phyloP scores from a whole-genome alignment of 2,113 vertebrate genomes.

The Hyla sarda region DNA sequence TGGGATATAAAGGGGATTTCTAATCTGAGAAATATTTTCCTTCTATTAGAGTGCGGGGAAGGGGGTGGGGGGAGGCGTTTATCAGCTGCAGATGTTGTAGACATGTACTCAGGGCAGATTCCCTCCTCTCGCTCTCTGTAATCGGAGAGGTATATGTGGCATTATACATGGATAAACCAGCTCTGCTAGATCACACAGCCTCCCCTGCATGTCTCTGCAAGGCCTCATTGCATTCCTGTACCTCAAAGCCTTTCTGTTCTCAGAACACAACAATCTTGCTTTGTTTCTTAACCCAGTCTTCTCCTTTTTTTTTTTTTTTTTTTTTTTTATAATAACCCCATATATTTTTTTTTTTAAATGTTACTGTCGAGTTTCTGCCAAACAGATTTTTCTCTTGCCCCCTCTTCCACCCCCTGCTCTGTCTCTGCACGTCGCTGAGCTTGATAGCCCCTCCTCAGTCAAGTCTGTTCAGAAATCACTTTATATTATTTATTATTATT shows the following conservation, averaged over 20 bases:
- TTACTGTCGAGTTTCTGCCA: conserved; percentile 22
- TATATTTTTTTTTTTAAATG: conserved; percentile 12
- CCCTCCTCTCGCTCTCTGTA: neutral
- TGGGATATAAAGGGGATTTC: conserved; percentile 22
- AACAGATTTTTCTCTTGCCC: neutral
- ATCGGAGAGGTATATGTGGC: conserved; percentile 60
- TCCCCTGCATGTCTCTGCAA: conserved; percentile 53
- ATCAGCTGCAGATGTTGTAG: neutral
- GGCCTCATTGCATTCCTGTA: conserved; percentile 51
- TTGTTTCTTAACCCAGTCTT: conserved; percentile 40
- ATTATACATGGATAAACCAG: conserved; percentile 57
- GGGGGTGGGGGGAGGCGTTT: neutral
- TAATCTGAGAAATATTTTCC: conserved; percentile 44
- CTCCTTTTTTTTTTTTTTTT: conserved; percentile 14
- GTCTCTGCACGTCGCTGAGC: neutral
- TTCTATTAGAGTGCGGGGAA: conserved; percentile 33
- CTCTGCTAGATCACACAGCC: conserved; percentile 52
- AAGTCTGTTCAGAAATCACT: neutral
- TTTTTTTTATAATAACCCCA: conserved; percentile 28
- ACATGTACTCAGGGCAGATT: neutral
- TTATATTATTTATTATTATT: neutral
- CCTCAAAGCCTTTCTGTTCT: conserved; percentile 57
- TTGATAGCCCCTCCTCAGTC: neutral
- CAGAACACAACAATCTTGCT: conserved; percentile 55
- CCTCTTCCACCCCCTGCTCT: neutral